Conservation (phyloP, 37 sponge, comb jelly and placozoan genomes). For the Halisarca cf. caerulea region DNA sequence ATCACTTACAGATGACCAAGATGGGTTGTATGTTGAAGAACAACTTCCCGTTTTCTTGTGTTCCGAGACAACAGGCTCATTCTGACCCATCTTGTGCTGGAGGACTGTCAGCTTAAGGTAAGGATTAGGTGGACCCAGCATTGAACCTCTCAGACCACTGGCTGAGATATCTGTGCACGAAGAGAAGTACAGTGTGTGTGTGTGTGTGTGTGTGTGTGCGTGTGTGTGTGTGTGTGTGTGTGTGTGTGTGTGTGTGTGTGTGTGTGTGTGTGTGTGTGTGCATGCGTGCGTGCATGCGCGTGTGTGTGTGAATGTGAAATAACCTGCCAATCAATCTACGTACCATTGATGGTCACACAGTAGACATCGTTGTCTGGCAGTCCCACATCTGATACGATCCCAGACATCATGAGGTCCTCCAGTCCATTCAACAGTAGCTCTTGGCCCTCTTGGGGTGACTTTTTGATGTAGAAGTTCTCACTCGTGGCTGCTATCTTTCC, state of each 20-base stretch:
- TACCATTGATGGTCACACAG: no score
- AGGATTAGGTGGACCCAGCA: constrained; percentile 11
- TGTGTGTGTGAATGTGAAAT: constrained; percentile 20
- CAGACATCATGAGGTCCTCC: no score
- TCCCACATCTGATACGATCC: no score
- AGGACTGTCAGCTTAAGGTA: neutral
- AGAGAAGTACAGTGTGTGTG: neutral
- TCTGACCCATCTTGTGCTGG: neutral
- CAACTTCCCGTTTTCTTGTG: neutral
- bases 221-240: constrained; percentile 29
- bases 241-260: constrained; percentile 2
- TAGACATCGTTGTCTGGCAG: no score
- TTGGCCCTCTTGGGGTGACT: neutral
- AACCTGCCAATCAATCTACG: neutral
- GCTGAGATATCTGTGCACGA: neutral
- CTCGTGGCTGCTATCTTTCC: constrained; percentile 14
- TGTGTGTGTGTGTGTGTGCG: constrained; percentile 2
- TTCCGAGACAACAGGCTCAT: neutral
- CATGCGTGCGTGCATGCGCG: neutral
- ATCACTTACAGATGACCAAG: neutral
- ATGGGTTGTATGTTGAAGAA: neutral
- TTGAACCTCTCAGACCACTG: neutral
- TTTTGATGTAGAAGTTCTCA: constrained; percentile 11
- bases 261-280: constrained; percentile 30
- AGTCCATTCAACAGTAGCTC: neutral